Percentiles rank a stretch among this genome's conserved stretches.
These are phyloP conservation scores for Hirtodrosophila cameraria DNA, from an alignment of 2,888 invertebrate genomes.

Conservation along the genomic window DNA sequence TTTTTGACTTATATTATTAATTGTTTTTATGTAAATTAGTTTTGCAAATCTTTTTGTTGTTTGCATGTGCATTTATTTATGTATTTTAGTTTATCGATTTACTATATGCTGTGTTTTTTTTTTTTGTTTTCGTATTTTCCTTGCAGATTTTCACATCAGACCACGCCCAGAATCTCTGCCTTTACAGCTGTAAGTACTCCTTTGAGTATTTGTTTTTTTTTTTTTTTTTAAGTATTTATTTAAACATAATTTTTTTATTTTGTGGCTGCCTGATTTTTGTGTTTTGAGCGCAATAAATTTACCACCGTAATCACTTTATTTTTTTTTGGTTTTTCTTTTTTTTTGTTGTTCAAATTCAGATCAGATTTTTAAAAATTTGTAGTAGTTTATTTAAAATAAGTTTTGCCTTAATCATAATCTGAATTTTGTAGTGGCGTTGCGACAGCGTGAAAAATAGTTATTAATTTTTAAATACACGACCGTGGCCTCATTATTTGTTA, in stretches of 20 bases:
- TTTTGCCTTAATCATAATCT: slow-evolving; percentile 40
- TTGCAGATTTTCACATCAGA: slow-evolving; percentile 30
- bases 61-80: slow-evolving; percentile 56
- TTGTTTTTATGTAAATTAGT: slow-evolving; percentile 64
- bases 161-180: slow-evolving; percentile 16
- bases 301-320: slow-evolving; percentile 18
- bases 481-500: slow-evolving; percentile 31
- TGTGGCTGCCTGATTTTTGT: slow-evolving; percentile 29
- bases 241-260: slow-evolving; percentile 28
- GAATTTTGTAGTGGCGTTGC: slow-evolving; percentile 17
- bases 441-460: slow-evolving; percentile 13
- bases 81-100: slow-evolving; percentile 65
- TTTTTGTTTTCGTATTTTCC: slow-evolving; percentile 32
- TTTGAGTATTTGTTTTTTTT: slow-evolving; percentile 22
- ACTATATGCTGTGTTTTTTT: slow-evolving; percentile 38
- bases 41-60: slow-evolving; percentile 45
- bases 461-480: slow-evolving; percentile 35
- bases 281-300: slow-evolving; percentile 24
- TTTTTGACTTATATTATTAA: slow-evolving; percentile 72
- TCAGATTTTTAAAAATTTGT: slow-evolving; percentile 20
- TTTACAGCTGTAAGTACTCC: slow-evolving; percentile 1
- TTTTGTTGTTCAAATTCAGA: slow-evolving; percentile 11
- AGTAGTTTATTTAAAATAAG: slow-evolving; percentile 38
- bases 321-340: too few species aligned
- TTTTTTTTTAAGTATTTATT: slow-evolving; percentile 13